phyloP scores from a whole-genome alignment of 2,888 invertebrate species.

The Noctuana brunneofusca region DNA sequence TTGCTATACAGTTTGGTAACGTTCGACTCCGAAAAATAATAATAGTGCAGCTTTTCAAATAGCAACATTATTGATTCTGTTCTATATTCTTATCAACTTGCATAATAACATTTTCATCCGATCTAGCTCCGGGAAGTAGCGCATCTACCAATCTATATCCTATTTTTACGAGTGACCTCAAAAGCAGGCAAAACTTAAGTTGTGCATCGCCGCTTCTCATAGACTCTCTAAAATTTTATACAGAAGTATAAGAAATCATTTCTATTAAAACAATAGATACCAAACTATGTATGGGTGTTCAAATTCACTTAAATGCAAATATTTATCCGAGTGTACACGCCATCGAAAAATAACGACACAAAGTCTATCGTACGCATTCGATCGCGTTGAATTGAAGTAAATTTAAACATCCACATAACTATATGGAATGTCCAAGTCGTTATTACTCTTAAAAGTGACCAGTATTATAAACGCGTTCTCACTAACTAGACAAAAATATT shows the following conservation, averaged over 20 bases:
- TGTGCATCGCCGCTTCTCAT: slow-evolving; percentile 42
- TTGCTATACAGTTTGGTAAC: slow-evolving; percentile 80
- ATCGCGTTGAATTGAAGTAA: slow-evolving; percentile 42
- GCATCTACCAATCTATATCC: slow-evolving; percentile 80
- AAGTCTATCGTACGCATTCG: slow-evolving; percentile 5
- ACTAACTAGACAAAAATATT: slow-evolving; percentile 45
- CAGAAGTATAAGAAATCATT: slow-evolving; percentile 50
- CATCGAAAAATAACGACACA: slow-evolving; percentile 32
- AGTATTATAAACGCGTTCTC: slow-evolving; percentile 50
- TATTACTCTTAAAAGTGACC: slow-evolving; percentile 50
- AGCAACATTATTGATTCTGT: slow-evolving; percentile 54
- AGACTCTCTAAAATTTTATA: slow-evolving; percentile 60
- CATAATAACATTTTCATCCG: slow-evolving; percentile 56
- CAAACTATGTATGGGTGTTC: slow-evolving; percentile 46
- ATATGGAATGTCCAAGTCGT: slow-evolving; percentile 59
- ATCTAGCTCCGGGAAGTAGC: slow-evolving; percentile 76
- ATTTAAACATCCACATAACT: slow-evolving; percentile 52
- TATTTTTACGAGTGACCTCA: slow-evolving; percentile 60
- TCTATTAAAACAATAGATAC: slow-evolving; percentile 49
- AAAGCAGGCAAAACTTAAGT: slow-evolving; percentile 39
- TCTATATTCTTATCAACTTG: slow-evolving; percentile 44
- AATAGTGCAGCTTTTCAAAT: slow-evolving; percentile 83
- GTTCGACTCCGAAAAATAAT: slow-evolving; percentile 71
- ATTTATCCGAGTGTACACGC: slow-evolving; percentile 31
- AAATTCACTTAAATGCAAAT: slow-evolving; percentile 47